Evolutionary conservation across 2,888 invertebrate species (phyloP), one percentile per base, ranked within the genome.

Genomic region (Autographa gamma): DNA sequence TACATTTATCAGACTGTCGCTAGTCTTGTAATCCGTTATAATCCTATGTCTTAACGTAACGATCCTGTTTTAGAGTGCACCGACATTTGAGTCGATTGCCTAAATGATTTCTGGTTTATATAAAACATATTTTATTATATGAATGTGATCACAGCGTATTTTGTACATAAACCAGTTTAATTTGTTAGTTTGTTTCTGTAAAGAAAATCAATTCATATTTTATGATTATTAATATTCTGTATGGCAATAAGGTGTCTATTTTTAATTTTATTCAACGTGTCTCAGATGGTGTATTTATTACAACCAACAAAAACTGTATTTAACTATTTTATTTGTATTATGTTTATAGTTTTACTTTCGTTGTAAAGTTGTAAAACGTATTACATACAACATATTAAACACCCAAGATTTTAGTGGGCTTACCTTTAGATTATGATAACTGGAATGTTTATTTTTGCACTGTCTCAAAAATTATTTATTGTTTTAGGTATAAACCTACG

Each of bases 11-110:
- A 85, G 85, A 85, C 86, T 87, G 76, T 83, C 72, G 81, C 88
- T 90, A 90, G 89, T 90, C 88, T 85, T 79, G 60, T 77, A 83
- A 68, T 59, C 78, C 82, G 80, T 70, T 18, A 38, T 63, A 60
- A 34, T 68, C 65, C 63, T 78, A 74, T 31, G 14, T 31, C 13
- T 66, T 34, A 58, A 60, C 63, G 64, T 69, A 66, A 66, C 25
- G 52, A 69, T 38, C 11, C 11, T 11, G 11, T 38, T 38, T 38
- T 1, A 11, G 38, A 38, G 9, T 34, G 34, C 6, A 9, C 34
- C 34, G 34, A 9, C 6, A 34, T 34, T 25, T 25, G 25, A 25
- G 9, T 8, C 9, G 34, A 9, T 34, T 62, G 60, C 60, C 69
- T 52, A 25, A 56, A 43, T 70, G 43, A 73, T 43, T 71, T 71